Percentiles rank a stretch among this genome's conserved stretches.
Evolutionary conservation across 2,113 vertebrate species (phyloP).

Genomic region (Globicephala melas): DNA sequence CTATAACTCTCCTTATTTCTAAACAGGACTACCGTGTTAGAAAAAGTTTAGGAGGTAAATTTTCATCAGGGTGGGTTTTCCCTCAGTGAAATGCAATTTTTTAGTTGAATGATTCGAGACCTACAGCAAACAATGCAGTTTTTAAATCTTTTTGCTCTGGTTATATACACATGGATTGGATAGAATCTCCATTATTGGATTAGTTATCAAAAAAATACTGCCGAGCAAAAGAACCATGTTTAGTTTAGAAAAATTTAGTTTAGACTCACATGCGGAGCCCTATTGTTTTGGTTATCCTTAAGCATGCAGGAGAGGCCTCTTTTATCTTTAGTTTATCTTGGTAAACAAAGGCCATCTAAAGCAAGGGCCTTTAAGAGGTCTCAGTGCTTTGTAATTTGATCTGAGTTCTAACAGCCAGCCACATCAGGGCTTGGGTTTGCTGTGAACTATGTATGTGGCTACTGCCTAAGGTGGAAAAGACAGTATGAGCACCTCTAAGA

Average conservation of each 20-base stretch:
- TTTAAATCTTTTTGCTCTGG: background rate
- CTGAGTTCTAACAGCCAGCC: background rate
- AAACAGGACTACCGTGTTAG: background rate
- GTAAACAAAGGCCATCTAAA: background rate
- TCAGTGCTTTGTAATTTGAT: background rate
- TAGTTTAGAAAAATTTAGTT: background rate
- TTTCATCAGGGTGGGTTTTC: background rate
- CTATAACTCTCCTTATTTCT: background rate
- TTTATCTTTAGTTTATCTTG: background rate
- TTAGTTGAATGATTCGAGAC: background rate
- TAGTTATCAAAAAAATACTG: background rate
- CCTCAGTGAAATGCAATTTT: background rate
- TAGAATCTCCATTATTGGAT: background rate
- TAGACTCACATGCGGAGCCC: background rate
- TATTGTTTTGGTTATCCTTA: background rate
- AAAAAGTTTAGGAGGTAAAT: background rate
- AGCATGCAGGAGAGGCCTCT: background rate
- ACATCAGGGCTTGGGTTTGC: background rate
- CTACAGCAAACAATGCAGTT: background rate
- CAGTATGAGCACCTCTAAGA: background rate
- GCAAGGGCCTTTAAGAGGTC: background rate
- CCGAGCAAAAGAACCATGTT: background rate
- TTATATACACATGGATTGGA: background rate
- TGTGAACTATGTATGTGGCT: background rate
- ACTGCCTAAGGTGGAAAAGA: background rate